Conservation (phyloP, 2,797 vertebrate species). For the Melanotaenia maccullochi region DNA sequence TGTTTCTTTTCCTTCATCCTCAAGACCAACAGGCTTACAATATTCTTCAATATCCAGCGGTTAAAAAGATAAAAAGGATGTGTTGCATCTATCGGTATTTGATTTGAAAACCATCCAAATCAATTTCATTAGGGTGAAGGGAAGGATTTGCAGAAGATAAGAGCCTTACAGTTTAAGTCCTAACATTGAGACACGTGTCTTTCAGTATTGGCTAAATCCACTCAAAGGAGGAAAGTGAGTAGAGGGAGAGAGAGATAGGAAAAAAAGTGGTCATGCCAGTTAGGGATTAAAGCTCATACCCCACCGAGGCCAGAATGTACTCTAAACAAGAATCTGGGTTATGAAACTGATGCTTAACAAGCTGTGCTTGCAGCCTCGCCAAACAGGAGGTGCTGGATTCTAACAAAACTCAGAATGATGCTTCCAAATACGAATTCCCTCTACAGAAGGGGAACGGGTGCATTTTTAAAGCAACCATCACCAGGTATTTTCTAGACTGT, state of each 20-base stretch:
- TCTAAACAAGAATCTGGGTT: conserved; percentile 51
- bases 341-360: conserved; percentile 59
- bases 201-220: conserved; percentile 62
- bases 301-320: conserved; percentile 65
- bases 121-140: conserved; percentile 42
- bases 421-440: background rate
- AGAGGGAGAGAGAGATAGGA: conserved; percentile 11
- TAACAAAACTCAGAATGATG: background rate
- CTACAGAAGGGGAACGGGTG: background rate
- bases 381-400: conserved; percentile 11
- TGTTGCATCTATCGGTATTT: conserved; percentile 24
- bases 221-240: conserved; percentile 60
- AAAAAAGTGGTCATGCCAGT: conserved; percentile 49
- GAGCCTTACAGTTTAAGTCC: conserved; percentile 63
- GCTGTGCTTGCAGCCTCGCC: conserved; percentile 6
- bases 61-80: conserved; percentile 13
- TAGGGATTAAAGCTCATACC: conserved; percentile 67
- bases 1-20: conserved; percentile 17
- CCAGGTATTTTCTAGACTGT: background rate
- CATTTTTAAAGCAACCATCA: background rate
- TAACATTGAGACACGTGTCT: conserved; percentile 55
- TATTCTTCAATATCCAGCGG: background rate
- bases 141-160: conserved; percentile 66
- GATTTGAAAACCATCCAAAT: conserved; percentile 47
- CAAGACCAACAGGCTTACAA: conserved; percentile 9